Base-by-base conservation (phyloP, 2,113 vertebrate species). In the Fukomys damarensis region DNA sequence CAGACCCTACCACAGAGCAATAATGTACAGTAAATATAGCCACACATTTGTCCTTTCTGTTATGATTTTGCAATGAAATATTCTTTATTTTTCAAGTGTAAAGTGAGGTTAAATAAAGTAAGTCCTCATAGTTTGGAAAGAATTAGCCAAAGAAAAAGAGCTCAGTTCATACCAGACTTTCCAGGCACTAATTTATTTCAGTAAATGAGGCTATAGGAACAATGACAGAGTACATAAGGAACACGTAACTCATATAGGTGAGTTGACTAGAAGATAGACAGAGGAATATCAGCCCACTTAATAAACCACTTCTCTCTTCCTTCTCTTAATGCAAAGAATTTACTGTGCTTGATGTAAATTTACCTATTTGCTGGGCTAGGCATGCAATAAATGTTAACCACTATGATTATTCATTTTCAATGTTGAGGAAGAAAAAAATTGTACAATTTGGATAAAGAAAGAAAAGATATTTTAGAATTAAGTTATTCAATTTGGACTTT, bases 11-110 rank as follows among this genome's bases (percentile, higher is more conserved):
- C 59, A 68, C 9, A 94, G 22, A 76, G 49, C 26, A 87, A 8
- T 61, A 68, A n/a, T 43, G 19, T 38, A 22, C 4, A 76, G 6
- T 22, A 77, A 16, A 32, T 76, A 90, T n/a, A 54, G 26, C 0
- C 52, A 89, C 38, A 16, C 13, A 0, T 13, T n/a, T 17, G 87
- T 54, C 12, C 38, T 70, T 90, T 85, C 38, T 88, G n/a, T 83
- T 52, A 77, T 85, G 32, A 87, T 56, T 87, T 94, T 91, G 32
- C 81, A 88, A 68, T 90, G 3, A 91, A 84, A 94, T 76, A 0
- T 80, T 91, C 22, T 94, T 68, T 83, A 82, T 96, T 94, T 94
- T 63, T 91, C 82, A 94, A 65, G 35, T 61, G 3, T 74, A 54
- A 90, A 79, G 12, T 59, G 2, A 4, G 52, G 43, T 46, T 91